Conservation (phyloP, 2,888 invertebrate genomes). For the Eubasilissa splendida region DNA sequence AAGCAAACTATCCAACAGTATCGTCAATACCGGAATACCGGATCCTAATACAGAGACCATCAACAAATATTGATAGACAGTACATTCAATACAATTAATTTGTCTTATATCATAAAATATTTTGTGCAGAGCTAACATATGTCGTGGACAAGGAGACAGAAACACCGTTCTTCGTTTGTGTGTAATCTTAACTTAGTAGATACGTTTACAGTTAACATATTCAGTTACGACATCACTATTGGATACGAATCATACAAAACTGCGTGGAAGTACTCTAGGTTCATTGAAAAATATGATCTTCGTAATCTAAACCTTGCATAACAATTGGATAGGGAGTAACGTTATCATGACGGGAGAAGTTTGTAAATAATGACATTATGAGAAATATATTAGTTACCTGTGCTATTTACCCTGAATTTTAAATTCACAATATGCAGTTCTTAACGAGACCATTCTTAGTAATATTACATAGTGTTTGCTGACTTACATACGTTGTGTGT, state of each 20-base stretch:
- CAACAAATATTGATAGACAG: conserved; percentile 12
- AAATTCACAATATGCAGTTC: conserved; percentile 46
- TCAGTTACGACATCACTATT: not conserved
- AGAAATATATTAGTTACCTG: conserved; percentile 48
- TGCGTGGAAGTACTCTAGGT: conserved; percentile 18
- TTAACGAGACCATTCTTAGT: conserved; percentile 3
- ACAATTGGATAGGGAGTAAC: conserved; percentile 25
- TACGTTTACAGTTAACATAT: conserved; percentile 13
- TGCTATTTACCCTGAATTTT: conserved; percentile 54
- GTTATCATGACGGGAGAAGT: conserved; percentile 16
- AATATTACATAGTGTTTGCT: conserved; percentile 7
- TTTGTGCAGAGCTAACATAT: conserved; percentile 29
- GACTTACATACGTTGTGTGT: not conserved
- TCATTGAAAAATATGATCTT: conserved; percentile 28
- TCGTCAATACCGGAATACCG: conserved; percentile 24
- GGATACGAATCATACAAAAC: conserved; percentile 29
- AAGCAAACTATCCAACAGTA: conserved; percentile 17
- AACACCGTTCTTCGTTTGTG: conserved; percentile 10
- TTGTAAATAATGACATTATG: conserved; percentile 44
- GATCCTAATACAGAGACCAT: conserved; percentile 6
- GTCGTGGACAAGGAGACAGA: conserved; percentile 5
- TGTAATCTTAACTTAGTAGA: conserved; percentile 1
- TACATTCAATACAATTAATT: conserved; percentile 24
- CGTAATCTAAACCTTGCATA: conserved; percentile 23
- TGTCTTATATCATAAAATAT: conserved; percentile 6